Evolutionary conservation across 2,113 vertebrate genomes (phyloP).

Genomic region (Rafetus swinhoei): DNA sequence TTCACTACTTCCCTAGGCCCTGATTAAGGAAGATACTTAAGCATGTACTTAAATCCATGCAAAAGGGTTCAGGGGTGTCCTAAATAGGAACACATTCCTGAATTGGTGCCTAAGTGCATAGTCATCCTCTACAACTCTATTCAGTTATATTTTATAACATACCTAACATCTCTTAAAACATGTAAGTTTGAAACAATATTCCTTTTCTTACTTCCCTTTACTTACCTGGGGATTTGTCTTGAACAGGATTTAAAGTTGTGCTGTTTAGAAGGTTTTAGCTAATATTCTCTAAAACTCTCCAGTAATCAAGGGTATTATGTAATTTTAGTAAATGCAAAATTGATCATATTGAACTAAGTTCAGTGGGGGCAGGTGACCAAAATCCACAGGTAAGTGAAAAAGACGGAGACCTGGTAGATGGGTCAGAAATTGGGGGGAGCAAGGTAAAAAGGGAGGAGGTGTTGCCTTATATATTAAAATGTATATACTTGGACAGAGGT

Average conservation of each 20-base stretch:
- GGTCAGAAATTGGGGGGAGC: no score
- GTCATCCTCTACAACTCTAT: background rate
- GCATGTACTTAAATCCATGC: fast-evolving
- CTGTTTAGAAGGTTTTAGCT: background rate
- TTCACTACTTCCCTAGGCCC: background rate
- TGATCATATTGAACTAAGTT: background rate
- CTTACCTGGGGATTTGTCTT: background rate
- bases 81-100: background rate
- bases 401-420: no score
- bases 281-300: background rate
- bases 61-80: background rate
- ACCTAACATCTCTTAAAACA: background rate
- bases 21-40: fast-evolving
- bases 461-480: no score
- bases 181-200: background rate
- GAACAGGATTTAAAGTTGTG: background rate
- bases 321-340: background rate
- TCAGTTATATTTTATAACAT: background rate
- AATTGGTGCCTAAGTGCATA: fast-evolving
- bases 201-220: background rate
- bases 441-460: no score
- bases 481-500: no score
- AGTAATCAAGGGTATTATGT: background rate
- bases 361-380: no score
- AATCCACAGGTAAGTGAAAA: no score